These are phyloP conservation scores for Lithosia quadra DNA, from an alignment of 2,888 invertebrate species.

Conservation along the genomic window DNA sequence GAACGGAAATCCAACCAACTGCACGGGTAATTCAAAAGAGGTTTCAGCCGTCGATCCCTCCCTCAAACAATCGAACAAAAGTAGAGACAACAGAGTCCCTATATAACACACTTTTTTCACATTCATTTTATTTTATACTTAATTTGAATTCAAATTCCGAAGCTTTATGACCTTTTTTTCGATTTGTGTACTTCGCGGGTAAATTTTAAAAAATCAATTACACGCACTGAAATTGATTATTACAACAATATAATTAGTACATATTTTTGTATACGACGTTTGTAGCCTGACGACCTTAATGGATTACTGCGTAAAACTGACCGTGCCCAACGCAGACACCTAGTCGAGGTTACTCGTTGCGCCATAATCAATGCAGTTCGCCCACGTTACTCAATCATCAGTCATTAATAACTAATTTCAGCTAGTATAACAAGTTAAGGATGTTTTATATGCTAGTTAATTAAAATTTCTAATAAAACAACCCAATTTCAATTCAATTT, in stretches of 20 bases:
- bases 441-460: not conserved
- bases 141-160: conserved; percentile 18
- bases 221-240: conserved; percentile 36
- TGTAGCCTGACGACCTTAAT: conserved; percentile 72
- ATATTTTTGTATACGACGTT: conserved; percentile 32
- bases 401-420: conserved; percentile 36
- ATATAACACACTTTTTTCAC: conserved; percentile 72
- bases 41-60: conserved; percentile 69
- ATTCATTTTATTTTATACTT: conserved; percentile 65
- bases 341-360: conserved; percentile 66
- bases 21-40: conserved; percentile 90
- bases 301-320: conserved; percentile 74
- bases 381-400: conserved; percentile 66
- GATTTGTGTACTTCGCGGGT: not conserved
- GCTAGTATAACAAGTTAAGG: conserved; percentile 11
- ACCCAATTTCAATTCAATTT: not conserved
- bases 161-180: not conserved
- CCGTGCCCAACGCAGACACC: conserved; percentile 61
- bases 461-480: not conserved
- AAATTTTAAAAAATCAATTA: conserved; percentile 34
- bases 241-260: conserved; percentile 15
- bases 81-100: conserved; percentile 67
- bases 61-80: conserved; percentile 72
- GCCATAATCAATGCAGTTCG: conserved; percentile 66
- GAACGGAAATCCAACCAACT: conserved; percentile 93